Evolutionary conservation across 2,888 invertebrate species (phyloP).

Genomic region (Dynastes tityus): DNA sequence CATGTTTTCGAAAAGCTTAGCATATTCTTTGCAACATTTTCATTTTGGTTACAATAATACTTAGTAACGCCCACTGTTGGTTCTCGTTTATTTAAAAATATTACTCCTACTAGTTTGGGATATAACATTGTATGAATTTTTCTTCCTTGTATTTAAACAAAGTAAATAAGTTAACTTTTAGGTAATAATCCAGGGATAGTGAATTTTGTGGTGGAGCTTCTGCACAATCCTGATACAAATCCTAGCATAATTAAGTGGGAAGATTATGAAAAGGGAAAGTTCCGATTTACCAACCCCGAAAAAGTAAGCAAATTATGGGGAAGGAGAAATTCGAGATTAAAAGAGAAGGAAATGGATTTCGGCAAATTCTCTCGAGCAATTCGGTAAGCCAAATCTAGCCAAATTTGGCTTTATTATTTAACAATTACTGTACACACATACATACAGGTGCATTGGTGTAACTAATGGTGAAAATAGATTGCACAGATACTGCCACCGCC

Average conservation of each 20-base stretch:
- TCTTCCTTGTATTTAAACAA: not conserved
- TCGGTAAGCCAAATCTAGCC: slow-evolving; percentile 72
- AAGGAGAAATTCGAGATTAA: slow-evolving; percentile 64
- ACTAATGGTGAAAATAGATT: no score
- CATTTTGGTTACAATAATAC: no score
- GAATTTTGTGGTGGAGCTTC: slow-evolving; percentile 83
- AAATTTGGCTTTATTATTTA: not conserved
- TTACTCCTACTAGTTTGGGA: no score
- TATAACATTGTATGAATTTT: not conserved
- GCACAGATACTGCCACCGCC: no score
- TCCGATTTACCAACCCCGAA: slow-evolving; percentile 90
- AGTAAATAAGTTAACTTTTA: slow-evolving; percentile 5
- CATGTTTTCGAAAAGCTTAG: no score
- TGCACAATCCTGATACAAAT: slow-evolving; percentile 83
- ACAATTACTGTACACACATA: no score
- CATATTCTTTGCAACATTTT: no score
- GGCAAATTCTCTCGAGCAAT: slow-evolving; percentile 94
- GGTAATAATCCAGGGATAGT: slow-evolving; percentile 49
- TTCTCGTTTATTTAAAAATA: no score
- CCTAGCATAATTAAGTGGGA: slow-evolving; percentile 92
- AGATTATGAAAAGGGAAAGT: slow-evolving; percentile 86
- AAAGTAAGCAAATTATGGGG: slow-evolving; percentile 92
- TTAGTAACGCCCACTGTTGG: no score
- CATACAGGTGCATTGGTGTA: no score
- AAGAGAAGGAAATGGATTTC: slow-evolving; percentile 83